Evolutionary conservation across 2,113 vertebrate genomes (phyloP).

Genomic region (Rutilus rutilus): DNA sequence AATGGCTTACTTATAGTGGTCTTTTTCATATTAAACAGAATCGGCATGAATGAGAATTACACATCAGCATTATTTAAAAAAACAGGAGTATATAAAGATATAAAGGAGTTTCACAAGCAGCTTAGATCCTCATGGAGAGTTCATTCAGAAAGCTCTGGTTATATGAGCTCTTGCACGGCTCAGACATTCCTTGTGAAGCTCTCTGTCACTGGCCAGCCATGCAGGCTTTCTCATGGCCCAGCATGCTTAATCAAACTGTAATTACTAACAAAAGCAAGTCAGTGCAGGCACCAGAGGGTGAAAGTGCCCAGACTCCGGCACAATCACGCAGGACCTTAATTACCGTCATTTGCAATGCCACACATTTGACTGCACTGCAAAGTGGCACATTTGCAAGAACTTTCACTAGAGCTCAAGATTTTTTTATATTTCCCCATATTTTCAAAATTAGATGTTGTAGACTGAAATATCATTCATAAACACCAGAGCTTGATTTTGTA

Average conservation of each 20-base stretch:
- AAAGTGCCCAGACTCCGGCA: constrained; percentile 63
- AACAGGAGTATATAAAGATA: too few species aligned
- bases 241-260: constrained; percentile 81
- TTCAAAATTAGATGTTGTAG: constrained; percentile 8
- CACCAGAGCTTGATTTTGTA: not conserved
- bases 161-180: constrained; percentile 31
- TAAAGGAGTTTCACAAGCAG: constrained; percentile 6
- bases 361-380: constrained; percentile 59
- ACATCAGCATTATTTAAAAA: too few species aligned
- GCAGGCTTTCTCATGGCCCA: constrained; percentile 70
- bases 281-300: constrained; percentile 66
- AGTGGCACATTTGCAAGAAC: constrained; percentile 49
- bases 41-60: too few species aligned
- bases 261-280: constrained; percentile 78
- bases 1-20: not conserved
- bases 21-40: not conserved
- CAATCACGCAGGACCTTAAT: constrained; percentile 72
- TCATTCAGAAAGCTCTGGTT: constrained; percentile 16
- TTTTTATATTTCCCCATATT: constrained; percentile 1
- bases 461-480: not conserved
- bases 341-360: constrained; percentile 65
- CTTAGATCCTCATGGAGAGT: not conserved
- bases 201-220: constrained; percentile 72
- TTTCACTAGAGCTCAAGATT: constrained; percentile 33
- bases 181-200: constrained; percentile 75